Percentiles rank a stretch among this genome's conserved stretches.
These are phyloP conservation scores for Cylindroiulus punctatus DNA, from an alignment of 2,888 invertebrate genomes.

Conservation along the genomic window DNA sequence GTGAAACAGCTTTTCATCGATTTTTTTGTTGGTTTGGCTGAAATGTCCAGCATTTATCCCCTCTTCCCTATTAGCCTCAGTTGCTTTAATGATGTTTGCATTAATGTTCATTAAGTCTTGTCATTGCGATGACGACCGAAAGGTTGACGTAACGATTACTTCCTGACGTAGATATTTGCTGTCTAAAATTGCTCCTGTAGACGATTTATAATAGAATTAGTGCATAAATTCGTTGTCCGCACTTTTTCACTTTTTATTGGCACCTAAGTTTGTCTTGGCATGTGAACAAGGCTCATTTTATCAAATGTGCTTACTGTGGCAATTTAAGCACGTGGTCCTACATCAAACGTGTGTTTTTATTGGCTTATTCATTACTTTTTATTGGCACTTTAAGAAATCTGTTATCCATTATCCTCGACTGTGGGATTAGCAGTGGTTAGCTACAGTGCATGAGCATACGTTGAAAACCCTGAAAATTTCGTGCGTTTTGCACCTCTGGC, in stretches of 20 bases:
- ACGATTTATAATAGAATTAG: constrained; percentile 20
- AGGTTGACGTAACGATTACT: background rate
- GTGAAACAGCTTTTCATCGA: background rate
- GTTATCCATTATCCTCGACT: background rate
- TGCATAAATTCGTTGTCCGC: constrained; percentile 1
- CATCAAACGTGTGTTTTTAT: constrained; percentile 21
- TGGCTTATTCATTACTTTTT: constrained; percentile 43
- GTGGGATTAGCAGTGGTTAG: background rate
- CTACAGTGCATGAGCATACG: background rate
- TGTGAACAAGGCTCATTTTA: background rate
- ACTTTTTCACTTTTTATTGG: background rate
- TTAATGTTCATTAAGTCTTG: constrained; percentile 20
- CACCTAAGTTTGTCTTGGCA: constrained; percentile 7
- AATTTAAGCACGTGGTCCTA: background rate
- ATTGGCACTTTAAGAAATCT: constrained; percentile 21
- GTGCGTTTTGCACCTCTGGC: background rate
- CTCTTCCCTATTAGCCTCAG: background rate
- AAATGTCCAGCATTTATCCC: background rate
- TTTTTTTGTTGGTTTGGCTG: background rate
- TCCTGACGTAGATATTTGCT: background rate
- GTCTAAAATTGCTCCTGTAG: constrained; percentile 8
- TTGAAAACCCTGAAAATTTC: background rate
- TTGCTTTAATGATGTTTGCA: constrained; percentile 31
- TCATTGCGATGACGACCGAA: background rate
- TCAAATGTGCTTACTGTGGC: background rate